Evolutionary conservation across 2,888 invertebrate species (phyloP).

Genomic region (Aphelenchoides bicaudatus): DNA sequence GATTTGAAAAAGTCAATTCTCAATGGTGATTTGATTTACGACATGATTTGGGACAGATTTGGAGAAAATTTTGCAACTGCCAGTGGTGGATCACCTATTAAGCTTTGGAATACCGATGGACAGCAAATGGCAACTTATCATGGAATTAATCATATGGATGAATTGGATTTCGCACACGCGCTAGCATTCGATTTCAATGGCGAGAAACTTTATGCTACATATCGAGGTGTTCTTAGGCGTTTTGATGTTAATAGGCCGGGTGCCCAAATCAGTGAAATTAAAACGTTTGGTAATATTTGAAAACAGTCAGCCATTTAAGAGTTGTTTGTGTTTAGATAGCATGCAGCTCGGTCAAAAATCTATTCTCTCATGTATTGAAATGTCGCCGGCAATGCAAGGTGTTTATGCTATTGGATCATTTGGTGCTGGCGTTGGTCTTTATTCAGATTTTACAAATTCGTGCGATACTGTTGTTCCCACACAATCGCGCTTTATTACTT

Average conservation of each 20-base stretch:
- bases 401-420: constrained; percentile 27
- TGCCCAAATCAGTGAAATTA: constrained; percentile 22
- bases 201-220: constrained; percentile 24
- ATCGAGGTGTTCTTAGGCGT: constrained; percentile 20
- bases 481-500: constrained; percentile 11
- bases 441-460: constrained; percentile 18
- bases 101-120: constrained; percentile 23
- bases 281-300: constrained; percentile 26
- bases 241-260: constrained; percentile 31
- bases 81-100: constrained; percentile 24
- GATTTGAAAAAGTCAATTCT: not conserved
- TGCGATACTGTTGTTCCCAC: constrained; percentile 24
- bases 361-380: constrained; percentile 21
- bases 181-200: constrained; percentile 28
- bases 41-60: not conserved
- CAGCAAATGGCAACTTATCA: constrained; percentile 22
- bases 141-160: constrained; percentile 35
- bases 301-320: no score
- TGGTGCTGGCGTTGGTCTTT: constrained; percentile 24
- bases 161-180: constrained; percentile 26
- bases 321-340: constrained; percentile 15
- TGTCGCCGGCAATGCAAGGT: constrained; percentile 27
- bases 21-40: constrained; percentile 8
- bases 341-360: constrained; percentile 22
- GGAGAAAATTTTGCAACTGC: constrained; percentile 22